A percentile compares a stretch with the other conserved stretches of the same genome.
phyloP scores from a whole-genome alignment of 1,140 invertebrate genomes.

The Sinonovacula constricta region DNA sequence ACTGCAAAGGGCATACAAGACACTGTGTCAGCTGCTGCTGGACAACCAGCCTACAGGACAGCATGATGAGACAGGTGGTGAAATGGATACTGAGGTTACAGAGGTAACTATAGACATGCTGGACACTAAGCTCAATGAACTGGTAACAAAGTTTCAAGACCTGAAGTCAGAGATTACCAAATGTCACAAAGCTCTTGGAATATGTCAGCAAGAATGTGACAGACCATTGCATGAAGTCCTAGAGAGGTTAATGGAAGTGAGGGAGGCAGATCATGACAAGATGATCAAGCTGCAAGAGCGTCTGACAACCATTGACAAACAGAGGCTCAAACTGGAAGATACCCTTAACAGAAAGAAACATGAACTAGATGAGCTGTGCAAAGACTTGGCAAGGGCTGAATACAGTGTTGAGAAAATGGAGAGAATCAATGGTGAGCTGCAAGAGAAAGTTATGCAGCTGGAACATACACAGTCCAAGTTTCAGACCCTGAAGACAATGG shows the following conservation, averaged over 20 bases:
- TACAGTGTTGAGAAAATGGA: too few species aligned
- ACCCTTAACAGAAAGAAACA: too few species aligned
- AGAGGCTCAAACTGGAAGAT: too few species aligned
- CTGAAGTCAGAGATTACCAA: conserved; percentile 25
- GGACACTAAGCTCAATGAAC: conserved; percentile 11
- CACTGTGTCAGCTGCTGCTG: conserved; percentile 3
- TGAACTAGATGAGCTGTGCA: too few species aligned
- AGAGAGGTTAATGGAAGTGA: conserved; percentile 25
- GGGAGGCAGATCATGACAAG: conserved; percentile 12
- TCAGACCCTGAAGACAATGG: too few species aligned
- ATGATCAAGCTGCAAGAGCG: conserved; percentile 11
- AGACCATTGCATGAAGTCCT: conserved; percentile 31
- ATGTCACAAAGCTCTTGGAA: conserved; percentile 24
- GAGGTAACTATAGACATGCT: conserved; percentile 37
- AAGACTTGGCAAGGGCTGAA: too few species aligned
- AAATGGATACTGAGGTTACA: neutral
- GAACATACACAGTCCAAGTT: too few species aligned
- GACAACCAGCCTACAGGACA: neutral
- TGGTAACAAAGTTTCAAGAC: conserved; percentile 19
- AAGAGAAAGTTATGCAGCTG: too few species aligned
- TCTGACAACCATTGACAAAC: too few species aligned
- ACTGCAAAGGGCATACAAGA: neutral
- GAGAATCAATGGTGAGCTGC: too few species aligned
- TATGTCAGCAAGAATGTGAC: conserved; percentile 28
- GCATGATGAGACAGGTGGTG: neutral